Base-by-base conservation (phyloP, 2,797 vertebrate genomes). In the Triplophysa bombifrons region DNA sequence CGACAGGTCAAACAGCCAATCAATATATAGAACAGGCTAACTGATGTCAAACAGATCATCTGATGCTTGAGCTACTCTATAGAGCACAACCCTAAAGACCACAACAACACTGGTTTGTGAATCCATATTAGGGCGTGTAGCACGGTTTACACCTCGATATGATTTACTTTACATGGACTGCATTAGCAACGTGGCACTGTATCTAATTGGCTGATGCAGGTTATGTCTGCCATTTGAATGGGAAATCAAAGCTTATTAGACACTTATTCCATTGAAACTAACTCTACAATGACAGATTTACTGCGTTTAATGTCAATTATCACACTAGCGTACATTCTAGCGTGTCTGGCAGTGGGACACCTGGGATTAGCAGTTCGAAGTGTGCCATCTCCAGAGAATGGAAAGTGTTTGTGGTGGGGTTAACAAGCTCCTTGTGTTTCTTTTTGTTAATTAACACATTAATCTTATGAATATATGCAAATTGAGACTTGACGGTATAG, bases 401-500 rank as follows among this genome's bases (percentile, higher is more conserved):
- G 56, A 75, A 70, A 75, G 68, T 80, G 72, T 85, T 74, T 75
- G 70, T 27, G 64, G 73, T 75, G 73, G 70, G 84, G 86, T 87
- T 86, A 87, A 87, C 72, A 53, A 86, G 84, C 80, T 81, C 66
- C 74, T 77, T 55, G 78, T 78, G 71, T 81, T 81, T 80, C 80
- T 83, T 83, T 72, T 50, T 69, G 71, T 72, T 85, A 86, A 85
- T 84, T 84, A 84, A 81, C 80, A 76, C 82, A 81, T 86, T 86
- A 71, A 85, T 83, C 80, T 85, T 85, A 76, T 81, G 82, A 85
- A 81, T 78, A 85, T 82, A 85, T 85, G 83, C 74, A 83, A 72
- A 80, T 74, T 61, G 50, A 51, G 80, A 73, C 34, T 56, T 55
- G 14, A 73, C 51, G 14, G 38, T 70, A 79, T 67, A 48, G 77